Evolutionary conservation across 2,888 invertebrate species (phyloP).

Genomic region (Folsomia manolachei): DNA sequence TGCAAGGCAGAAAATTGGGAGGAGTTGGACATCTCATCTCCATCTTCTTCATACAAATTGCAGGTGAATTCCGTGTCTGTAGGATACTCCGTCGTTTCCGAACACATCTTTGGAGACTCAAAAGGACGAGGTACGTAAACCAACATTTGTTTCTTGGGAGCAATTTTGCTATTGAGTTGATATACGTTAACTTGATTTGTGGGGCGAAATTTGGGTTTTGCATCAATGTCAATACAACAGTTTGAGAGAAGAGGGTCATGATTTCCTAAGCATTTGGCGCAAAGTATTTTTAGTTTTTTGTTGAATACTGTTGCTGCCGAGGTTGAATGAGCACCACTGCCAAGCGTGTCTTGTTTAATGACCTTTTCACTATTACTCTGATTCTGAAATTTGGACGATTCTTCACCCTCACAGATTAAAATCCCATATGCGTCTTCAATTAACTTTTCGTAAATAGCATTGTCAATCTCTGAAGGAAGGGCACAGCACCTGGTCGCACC

Average conservation of each 20-base stretch:
- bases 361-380: slow-evolving; percentile 16
- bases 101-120: slow-evolving; percentile 18
- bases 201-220: not conserved
- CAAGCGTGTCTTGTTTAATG: not conserved
- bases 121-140: slow-evolving; percentile 10
- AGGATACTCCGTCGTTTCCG: slow-evolving; percentile 50
- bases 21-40: slow-evolving; percentile 39
- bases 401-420: slow-evolving; percentile 50
- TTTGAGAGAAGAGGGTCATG: slow-evolving; percentile 51
- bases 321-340: slow-evolving; percentile 12
- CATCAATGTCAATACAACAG: not conserved
- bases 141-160: slow-evolving; percentile 19
- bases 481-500: slow-evolving; percentile 35
- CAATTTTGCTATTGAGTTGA: slow-evolving; percentile 6
- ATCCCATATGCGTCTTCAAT: slow-evolving; percentile 51
- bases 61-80: slow-evolving; percentile 49
- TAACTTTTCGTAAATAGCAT: slow-evolving; percentile 49
- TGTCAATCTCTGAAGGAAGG: no score
- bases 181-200: not conserved
- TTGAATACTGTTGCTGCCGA: slow-evolving; percentile 10
- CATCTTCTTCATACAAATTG: slow-evolving; percentile 36
- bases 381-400: no score
- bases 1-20: slow-evolving; percentile 48
- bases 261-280: slow-evolving; percentile 51
- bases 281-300: slow-evolving; percentile 48